phyloP scores from a whole-genome alignment of 2,888 invertebrate genomes.

The Timema podura region DNA sequence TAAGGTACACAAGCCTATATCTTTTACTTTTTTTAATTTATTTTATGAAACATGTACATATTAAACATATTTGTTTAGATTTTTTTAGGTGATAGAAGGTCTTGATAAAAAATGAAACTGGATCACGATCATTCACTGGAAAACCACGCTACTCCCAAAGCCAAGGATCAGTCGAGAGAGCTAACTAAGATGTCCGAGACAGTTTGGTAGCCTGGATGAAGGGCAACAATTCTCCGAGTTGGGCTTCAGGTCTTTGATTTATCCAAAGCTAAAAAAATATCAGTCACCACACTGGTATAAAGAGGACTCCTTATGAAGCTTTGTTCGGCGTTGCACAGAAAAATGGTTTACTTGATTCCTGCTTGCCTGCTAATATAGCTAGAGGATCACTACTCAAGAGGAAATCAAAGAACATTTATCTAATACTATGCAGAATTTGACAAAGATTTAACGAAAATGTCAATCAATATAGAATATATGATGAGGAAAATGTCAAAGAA shows the following conservation, averaged over 20 bases:
- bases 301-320: conserved; percentile 5
- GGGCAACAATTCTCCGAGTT: conserved; percentile 5
- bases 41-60: neutral
- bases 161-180: conserved; percentile 9
- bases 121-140: too few relatives aligned
- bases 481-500: neutral
- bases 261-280: too few relatives aligned
- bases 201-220: conserved; percentile 7
- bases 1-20: neutral
- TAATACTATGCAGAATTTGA: neutral
- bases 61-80: too few relatives aligned
- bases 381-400: neutral
- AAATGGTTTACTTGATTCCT: conserved; percentile 2
- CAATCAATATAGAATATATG: neutral
- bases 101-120: neutral
- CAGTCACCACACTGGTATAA: neutral
- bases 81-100: too few relatives aligned
- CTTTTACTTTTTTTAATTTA: neutral
- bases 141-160: neutral
- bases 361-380: neutral
- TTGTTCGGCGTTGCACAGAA: neutral
- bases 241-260: neutral
- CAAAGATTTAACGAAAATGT: neutral
- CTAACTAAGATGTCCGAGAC: conserved; percentile 4
- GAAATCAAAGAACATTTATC: neutral